Evolutionary conservation across 2,888 invertebrate species (phyloP), one percentile per base, ranked within the genome.

Genomic region (Lasioglossum malachurum): DNA sequence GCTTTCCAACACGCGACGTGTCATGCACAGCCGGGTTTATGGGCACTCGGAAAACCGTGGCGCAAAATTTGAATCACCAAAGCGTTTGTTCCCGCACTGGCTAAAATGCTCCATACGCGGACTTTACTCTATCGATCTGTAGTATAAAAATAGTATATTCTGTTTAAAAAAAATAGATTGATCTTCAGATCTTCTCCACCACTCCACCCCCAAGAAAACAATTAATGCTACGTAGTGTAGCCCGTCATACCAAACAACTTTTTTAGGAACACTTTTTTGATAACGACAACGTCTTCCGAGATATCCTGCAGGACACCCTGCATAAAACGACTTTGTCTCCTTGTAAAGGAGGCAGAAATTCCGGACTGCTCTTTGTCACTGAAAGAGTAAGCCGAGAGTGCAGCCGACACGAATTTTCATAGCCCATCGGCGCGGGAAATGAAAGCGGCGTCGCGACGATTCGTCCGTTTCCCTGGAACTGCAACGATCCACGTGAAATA

Each of bases 391-490:
- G 67, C 35, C 67, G 67, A 10, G 19, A 35, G 64, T 31, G 64
- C 67, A 35, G 35, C 67, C 67, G 67, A 67, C 67, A 67, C 64
- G 35, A 67, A 67, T 67, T 31, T 31, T 35, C 67, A 8, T 10
- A 23, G 7, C 10, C 67, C 35, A 67, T 67, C 67, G 67, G 19
- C 67, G 35, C 67, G 31, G 35, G 35, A 35, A 67, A 67, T 67
- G 67, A 23, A 67, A 35, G 35, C 35, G 19, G 74, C 31, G 74
- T 27, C 74, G 74, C 31, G 86, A 72, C 77, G 85, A 31, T 80
- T 86, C 75, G 80, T 80, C 78, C 84, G 84, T 84, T 77, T 78
- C 78, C 35, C 89, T 44, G 72, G 23, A 27, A 44, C 72, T 23
- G 35, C 1, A 71, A 38, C 41, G 71, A 38, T 41, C 38, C 71